Evolutionary conservation across 2,888 invertebrate genomes (phyloP).

Genomic region (Spodoptera exigua): DNA sequence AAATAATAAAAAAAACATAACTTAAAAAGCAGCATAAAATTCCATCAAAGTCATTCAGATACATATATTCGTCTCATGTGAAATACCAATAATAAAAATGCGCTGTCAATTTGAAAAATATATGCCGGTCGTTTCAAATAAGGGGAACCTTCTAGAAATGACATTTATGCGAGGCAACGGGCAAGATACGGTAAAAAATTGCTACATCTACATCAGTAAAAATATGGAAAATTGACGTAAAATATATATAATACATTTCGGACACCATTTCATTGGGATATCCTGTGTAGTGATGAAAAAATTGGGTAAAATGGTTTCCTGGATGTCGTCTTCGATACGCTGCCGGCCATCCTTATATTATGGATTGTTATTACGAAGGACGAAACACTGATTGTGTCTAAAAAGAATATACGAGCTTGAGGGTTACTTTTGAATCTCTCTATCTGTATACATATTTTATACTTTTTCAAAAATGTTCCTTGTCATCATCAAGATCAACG

Average conservation of each 20-base stretch:
- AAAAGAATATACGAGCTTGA: no score
- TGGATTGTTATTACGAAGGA: no score
- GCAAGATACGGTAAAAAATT: constrained; percentile 22
- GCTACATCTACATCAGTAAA: constrained; percentile 22
- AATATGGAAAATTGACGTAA: constrained; percentile 26
- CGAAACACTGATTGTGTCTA: no score
- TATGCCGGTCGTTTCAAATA: constrained; percentile 17
- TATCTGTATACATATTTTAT: no score
- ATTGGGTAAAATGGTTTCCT: constrained; percentile 8
- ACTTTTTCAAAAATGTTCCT: no score
- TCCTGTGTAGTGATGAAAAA: constrained; percentile 29
- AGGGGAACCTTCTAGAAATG: constrained; percentile 20
- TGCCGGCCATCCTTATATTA: no score
- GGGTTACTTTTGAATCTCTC: no score
- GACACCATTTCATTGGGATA: constrained; percentile 22
- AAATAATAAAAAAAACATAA: no score
- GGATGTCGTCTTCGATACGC: constrained; percentile 22
- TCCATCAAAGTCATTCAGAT: constrained; percentile 21
- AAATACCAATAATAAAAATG: constrained; percentile 24
- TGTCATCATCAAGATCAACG: no score
- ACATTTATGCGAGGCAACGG: constrained; percentile 25
- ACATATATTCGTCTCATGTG: constrained; percentile 20
- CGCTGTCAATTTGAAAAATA: constrained; percentile 42
- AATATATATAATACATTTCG: constrained; percentile 12
- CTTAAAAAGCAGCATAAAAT: not conserved